phyloP scores from a whole-genome alignment of 2,888 invertebrate genomes.

The Balanococcus diminutus region DNA sequence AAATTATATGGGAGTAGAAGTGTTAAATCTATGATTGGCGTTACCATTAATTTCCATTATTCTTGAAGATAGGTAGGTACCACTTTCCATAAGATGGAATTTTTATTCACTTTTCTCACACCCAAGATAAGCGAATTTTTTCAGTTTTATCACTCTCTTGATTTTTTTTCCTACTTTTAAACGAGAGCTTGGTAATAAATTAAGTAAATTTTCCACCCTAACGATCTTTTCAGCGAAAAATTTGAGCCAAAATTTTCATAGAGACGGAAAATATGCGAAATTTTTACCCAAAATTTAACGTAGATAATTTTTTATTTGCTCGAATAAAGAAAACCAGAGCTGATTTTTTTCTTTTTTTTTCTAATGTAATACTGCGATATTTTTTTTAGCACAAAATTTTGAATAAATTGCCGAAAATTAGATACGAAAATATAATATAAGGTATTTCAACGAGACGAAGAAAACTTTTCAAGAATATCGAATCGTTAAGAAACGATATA shows the following conservation, averaged over 20 bases:
- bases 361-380: background rate
- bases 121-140: background rate
- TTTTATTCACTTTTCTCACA: background rate
- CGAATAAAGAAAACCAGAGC: background rate
- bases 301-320: background rate
- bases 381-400: constrained; percentile 1
- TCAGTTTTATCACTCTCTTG: background rate
- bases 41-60: background rate
- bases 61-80: background rate
- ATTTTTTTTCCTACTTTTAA: background rate
- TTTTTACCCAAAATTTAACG: background rate
- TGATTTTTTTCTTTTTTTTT: background rate
- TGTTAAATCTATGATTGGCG: background rate
- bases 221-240: background rate
- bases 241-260: background rate
- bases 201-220: background rate
- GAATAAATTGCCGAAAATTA: constrained; percentile 31
- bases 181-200: background rate
- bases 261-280: background rate
- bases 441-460: constrained; percentile 6
- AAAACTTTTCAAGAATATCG: background rate
- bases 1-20: background rate
- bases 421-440: background rate
- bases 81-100: background rate
- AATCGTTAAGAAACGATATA: background rate